phyloP scores from a whole-genome alignment of 2,797 vertebrate species.

The Ptychadena robeensis region DNA sequence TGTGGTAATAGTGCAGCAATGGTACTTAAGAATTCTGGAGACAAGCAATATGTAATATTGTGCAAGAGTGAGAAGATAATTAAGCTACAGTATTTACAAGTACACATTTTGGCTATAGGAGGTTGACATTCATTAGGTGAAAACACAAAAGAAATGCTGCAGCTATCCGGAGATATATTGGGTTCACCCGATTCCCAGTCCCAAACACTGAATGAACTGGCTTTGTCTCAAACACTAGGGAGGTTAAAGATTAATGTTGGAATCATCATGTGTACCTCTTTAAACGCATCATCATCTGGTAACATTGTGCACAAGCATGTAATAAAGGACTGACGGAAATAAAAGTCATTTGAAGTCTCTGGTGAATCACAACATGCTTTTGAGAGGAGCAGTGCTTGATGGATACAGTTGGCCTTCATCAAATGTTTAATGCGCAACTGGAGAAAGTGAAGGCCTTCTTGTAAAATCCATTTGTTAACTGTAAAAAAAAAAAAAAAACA shows the following conservation, averaged over 20 bases:
- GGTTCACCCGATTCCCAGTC: no score
- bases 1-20: no score
- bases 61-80: no score
- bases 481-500: conserved; percentile 14
- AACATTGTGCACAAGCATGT: conserved; percentile 91
- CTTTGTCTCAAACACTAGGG: no score
- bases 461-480: conserved; percentile 87
- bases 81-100: no score
- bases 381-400: conserved; percentile 90
- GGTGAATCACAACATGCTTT: conserved; percentile 89
- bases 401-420: conserved; percentile 92
- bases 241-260: neutral
- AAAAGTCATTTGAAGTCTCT: conserved; percentile 85
- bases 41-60: no score
- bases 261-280: conserved; percentile 79
- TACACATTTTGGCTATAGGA: no score
- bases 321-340: conserved; percentile 92
- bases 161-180: no score
- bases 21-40: no score
- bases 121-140: no score
- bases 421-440: conserved; percentile 97
- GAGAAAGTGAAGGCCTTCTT: conserved; percentile 95
- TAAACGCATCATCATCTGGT: conserved; percentile 93
- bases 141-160: no score
- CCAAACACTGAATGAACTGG: no score